These are phyloP conservation scores for Cyrtonyx montezumae DNA, from an alignment of 2,113 vertebrate genomes.

Conservation along the genomic window DNA sequence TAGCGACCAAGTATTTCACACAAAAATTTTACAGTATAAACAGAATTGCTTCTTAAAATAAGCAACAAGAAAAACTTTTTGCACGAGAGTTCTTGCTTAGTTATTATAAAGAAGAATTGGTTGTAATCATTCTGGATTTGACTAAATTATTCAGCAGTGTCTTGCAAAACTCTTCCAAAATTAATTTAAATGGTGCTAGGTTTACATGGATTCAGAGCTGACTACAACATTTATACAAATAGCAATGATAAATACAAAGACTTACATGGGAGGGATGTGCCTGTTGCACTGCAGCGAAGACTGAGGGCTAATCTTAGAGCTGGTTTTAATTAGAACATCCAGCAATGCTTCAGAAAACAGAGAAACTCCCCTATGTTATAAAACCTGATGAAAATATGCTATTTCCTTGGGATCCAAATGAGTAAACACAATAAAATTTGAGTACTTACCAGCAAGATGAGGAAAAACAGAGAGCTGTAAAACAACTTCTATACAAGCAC, in stretches of 20 bases:
- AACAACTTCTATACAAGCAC: not conserved
- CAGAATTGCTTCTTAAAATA: not conserved
- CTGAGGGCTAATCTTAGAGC: not conserved
- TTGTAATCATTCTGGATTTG: conserved; percentile 10
- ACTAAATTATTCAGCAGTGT: conserved; percentile 27
- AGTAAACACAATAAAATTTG: conserved; percentile 19
- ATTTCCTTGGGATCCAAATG: conserved; percentile 7
- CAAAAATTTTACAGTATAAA: not conserved
- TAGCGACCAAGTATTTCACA: not conserved
- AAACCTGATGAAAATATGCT: not conserved
- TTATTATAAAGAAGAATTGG: not conserved
- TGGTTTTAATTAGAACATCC: conserved; percentile 7
- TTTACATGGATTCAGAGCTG: conserved; percentile 17
- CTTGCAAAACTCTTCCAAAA: conserved; percentile 30
- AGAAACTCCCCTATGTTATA: not conserved
- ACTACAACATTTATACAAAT: conserved; percentile 15
- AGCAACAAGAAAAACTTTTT: not conserved
- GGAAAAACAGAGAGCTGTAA: not conserved
- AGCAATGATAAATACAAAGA: conserved; percentile 8
- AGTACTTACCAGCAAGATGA: not conserved
- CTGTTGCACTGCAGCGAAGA: not conserved
- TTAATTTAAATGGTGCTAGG: not conserved
- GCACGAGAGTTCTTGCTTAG: not conserved
- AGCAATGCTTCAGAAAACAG: not conserved
- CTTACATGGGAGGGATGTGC: not conserved